Conservation (phyloP, 2,113 vertebrate species). For the Felis chaus region DNA sequence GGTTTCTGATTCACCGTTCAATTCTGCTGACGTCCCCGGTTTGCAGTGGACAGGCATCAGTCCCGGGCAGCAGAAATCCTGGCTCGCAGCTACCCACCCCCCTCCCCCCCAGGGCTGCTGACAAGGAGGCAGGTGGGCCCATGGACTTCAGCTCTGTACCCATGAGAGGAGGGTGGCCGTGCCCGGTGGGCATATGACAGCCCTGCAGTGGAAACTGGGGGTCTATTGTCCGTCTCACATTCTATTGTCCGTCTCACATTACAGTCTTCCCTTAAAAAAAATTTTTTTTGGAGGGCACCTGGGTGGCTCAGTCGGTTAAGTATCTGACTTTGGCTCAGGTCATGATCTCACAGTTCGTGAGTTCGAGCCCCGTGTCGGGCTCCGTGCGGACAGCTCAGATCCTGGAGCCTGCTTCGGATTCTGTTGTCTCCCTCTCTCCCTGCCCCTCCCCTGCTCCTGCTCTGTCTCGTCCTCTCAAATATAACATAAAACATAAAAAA, state of each 20-base stretch:
- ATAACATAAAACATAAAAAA: no score
- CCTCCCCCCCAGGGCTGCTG: background rate
- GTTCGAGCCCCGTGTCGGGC: no score
- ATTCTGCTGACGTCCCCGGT: background rate
- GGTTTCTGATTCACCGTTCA: background rate
- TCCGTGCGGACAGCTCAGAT: no score
- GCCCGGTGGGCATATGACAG: fast-evolving
- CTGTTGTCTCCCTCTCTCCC: no score
- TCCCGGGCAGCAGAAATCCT: background rate
- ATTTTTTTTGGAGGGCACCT: no score
- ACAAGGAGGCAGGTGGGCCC: background rate
- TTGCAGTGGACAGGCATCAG: background rate
- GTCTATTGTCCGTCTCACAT: background rate
- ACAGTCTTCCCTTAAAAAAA: background rate
- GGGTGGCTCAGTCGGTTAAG: no score
- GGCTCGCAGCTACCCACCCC: background rate
- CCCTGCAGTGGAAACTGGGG: background rate
- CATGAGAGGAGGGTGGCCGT: fast-evolving
- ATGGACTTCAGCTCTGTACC: background rate
- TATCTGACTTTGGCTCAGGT: no score
- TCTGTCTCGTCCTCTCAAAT: no score
- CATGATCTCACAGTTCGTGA: no score
- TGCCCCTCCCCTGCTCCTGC: no score
- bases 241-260: background rate
- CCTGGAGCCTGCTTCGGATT: no score